Evolutionary conservation across 2,888 invertebrate genomes (phyloP).

Genomic region (Agrotis clavis): DNA sequence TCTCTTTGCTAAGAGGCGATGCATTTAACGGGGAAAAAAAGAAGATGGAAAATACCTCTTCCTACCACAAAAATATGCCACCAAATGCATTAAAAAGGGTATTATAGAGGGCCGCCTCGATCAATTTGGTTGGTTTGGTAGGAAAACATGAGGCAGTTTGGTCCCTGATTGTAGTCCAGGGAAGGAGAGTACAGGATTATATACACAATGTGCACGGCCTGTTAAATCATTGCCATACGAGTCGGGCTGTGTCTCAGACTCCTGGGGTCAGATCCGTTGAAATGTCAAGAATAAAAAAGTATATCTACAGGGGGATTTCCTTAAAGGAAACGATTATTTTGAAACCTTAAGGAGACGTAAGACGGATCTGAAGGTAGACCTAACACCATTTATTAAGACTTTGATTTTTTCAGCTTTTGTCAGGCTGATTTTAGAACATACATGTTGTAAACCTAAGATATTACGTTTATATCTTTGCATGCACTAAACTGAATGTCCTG

Average conservation of each 20-base stretch:
- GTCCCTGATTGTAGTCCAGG: too few species aligned
- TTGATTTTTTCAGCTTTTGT: conserved; percentile 29
- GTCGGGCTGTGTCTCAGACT: neutral
- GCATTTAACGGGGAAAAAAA: too few species aligned
- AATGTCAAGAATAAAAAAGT: too few species aligned
- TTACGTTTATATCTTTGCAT: conserved; percentile 38
- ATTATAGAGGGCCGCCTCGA: too few species aligned
- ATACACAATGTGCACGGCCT: neutral
- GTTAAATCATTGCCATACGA: neutral
- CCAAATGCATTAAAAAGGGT: too few species aligned
- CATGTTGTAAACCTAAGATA: conserved; percentile 24
- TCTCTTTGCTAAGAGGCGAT: neutral
- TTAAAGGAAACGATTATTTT: neutral
- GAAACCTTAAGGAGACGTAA: neutral
- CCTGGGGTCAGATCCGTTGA: neutral
- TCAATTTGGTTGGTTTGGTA: neutral
- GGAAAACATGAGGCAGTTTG: neutral
- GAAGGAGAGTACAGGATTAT: neutral
- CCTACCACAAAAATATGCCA: too few species aligned
- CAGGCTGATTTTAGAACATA: conserved; percentile 26
- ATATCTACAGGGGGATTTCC: neutral
- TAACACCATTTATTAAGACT: neutral
- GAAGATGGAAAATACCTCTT: neutral
- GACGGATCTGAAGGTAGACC: neutral
- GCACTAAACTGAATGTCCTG: conserved; percentile 45